Conservation (phyloP, 2,888 invertebrate species). For the Acleris laterana region DNA sequence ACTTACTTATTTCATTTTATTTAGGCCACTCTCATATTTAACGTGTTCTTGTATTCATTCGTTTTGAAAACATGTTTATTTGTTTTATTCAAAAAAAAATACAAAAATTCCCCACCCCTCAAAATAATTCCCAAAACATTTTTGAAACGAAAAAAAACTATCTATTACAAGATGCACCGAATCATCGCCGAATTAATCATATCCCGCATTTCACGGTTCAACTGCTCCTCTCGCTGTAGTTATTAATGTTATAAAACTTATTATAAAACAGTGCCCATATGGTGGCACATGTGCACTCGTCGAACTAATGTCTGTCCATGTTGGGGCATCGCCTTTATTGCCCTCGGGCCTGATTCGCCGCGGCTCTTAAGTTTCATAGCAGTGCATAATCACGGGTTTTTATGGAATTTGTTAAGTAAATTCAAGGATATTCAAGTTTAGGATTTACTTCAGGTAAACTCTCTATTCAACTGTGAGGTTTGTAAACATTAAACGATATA, state of each 20-base stretch:
- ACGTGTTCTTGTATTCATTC: no score
- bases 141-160: not conserved
- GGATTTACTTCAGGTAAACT: no score
- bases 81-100: no score
- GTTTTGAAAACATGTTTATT: no score
- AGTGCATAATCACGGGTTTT: not conserved
- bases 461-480: no score
- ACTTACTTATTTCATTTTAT: no score
- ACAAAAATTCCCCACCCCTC: no score
- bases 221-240: constrained; percentile 56
- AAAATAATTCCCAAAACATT: no score
- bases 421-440: no score
- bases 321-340: constrained; percentile 7
- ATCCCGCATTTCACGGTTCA: constrained; percentile 68
- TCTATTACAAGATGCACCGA: constrained; percentile 3
- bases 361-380: not conserved
- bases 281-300: constrained; percentile 75
- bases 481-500: no score
- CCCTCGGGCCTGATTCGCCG: not conserved
- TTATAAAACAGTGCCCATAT: constrained; percentile 73
- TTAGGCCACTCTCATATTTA: no score
- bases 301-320: constrained; percentile 69
- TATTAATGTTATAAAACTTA: constrained; percentile 51
- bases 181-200: constrained; percentile 19
- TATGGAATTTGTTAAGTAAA: not conserved